Percentiles rank a stretch among this genome's conserved stretches.
phyloP scores from a whole-genome alignment of 1,140 invertebrate species.

The Telenomus remus region DNA sequence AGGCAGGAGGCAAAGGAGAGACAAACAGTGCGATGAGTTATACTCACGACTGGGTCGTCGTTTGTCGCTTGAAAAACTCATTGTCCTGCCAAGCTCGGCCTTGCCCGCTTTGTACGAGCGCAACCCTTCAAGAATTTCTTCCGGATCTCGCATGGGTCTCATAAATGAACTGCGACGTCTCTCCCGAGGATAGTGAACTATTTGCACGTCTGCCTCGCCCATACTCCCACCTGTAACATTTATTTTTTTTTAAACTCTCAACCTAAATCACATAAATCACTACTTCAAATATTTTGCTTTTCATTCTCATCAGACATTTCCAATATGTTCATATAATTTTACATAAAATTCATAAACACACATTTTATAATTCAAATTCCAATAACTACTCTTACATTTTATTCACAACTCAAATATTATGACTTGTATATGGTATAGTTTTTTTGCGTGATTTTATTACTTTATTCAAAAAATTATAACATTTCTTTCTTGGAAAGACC shows the following conservation, averaged over 20 bases:
- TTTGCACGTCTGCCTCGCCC: conserved; percentile 75
- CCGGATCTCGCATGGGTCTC: conserved; percentile 82
- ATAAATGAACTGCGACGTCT: conserved; percentile 86
- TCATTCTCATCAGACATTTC: no score
- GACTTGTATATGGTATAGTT: no score
- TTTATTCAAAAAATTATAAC: no score
- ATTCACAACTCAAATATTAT: no score
- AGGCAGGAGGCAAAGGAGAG: conserved; percentile 49
- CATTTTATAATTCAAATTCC: no score
- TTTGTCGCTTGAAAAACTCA: conserved; percentile 81
- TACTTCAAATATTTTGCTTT: no score
- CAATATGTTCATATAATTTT: no score
- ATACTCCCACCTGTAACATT: conserved; percentile 70
- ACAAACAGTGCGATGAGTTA: conserved; percentile 40
- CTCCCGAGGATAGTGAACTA: conserved; percentile 79
- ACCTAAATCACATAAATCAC: no score
- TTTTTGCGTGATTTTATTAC: no score
- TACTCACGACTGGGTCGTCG: conserved; percentile 80
- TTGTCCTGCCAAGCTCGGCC: conserved; percentile 85
- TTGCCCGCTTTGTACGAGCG: conserved; percentile 86
- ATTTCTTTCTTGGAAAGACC: no score
- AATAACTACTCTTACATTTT: no score
- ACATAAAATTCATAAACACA: no score
- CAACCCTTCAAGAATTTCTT: conserved; percentile 81
- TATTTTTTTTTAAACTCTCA: neutral